Conservation (phyloP, 2,888 invertebrate genomes). For the Pelosia muscerda region DNA sequence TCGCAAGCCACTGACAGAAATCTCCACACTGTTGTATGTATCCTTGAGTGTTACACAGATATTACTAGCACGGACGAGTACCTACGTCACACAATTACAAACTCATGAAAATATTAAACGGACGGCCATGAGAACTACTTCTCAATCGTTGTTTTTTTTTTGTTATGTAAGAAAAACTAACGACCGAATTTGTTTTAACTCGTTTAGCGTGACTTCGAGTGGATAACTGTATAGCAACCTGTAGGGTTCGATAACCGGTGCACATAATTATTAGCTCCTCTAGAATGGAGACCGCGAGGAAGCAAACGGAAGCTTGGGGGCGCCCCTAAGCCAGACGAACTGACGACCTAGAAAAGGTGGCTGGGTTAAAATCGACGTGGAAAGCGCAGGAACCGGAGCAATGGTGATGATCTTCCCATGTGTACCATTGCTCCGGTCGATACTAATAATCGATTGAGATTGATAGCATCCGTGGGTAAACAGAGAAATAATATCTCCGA, state of each 20-base stretch:
- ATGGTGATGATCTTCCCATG: too few relatives aligned
- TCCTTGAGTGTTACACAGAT: slow-evolving; percentile 21
- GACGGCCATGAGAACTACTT: slow-evolving; percentile 27
- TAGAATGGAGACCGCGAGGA: too few relatives aligned
- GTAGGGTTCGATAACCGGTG: neutral
- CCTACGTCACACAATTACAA: slow-evolving; percentile 19
- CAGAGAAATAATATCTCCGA: too few relatives aligned
- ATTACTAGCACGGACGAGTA: slow-evolving; percentile 18
- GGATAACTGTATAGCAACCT: neutral
- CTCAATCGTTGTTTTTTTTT: slow-evolving; percentile 8
- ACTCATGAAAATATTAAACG: slow-evolving; percentile 26
- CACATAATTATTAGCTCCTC: neutral
- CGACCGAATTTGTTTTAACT: neutral
- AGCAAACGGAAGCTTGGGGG: too few relatives aligned
- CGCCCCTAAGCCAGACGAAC: too few relatives aligned
- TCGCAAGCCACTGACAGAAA: slow-evolving; percentile 7
- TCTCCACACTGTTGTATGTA: slow-evolving; percentile 10
- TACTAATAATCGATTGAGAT: too few relatives aligned
- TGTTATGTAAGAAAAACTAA: slow-evolving; percentile 11
- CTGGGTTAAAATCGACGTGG: too few relatives aligned
- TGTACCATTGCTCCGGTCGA: too few relatives aligned
- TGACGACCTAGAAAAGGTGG: too few relatives aligned
- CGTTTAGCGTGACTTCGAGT: neutral
- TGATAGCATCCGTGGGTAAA: too few relatives aligned
- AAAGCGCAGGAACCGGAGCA: too few relatives aligned